phyloP scores from a whole-genome alignment of 2,113 vertebrate genomes.

The Python bivittatus region DNA sequence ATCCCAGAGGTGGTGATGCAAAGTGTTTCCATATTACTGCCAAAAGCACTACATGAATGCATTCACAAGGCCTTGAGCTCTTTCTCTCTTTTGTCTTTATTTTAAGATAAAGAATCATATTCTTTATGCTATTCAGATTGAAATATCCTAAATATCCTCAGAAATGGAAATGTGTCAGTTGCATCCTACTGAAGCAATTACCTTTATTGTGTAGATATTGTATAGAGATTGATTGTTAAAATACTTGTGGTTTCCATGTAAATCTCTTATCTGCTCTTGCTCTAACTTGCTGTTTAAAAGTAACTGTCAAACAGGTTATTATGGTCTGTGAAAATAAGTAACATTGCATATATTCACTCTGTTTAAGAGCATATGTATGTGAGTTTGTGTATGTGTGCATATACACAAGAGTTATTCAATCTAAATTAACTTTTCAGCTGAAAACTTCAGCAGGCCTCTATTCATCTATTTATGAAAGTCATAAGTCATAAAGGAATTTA shows the following conservation, averaged over 20 bases:
- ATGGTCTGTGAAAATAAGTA: background rate
- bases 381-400: background rate
- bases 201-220: background rate
- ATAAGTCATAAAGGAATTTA: background rate
- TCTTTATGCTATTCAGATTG: background rate
- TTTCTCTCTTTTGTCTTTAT: background rate
- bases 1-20: background rate
- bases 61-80: background rate
- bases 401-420: background rate
- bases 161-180: background rate
- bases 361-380: background rate
- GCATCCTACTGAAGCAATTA: background rate
- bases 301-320: background rate
- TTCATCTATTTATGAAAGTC: background rate
- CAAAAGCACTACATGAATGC: background rate
- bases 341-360: background rate
- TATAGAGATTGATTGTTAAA: background rate
- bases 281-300: background rate
- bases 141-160: background rate
- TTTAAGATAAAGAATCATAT: background rate
- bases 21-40: background rate
- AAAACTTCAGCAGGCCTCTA: background rate
- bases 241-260: background rate
- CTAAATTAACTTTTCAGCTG: background rate
- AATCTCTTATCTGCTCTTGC: background rate